Conservation (phyloP, 2,888 invertebrate genomes). For the Drosophila mulleri region DNA sequence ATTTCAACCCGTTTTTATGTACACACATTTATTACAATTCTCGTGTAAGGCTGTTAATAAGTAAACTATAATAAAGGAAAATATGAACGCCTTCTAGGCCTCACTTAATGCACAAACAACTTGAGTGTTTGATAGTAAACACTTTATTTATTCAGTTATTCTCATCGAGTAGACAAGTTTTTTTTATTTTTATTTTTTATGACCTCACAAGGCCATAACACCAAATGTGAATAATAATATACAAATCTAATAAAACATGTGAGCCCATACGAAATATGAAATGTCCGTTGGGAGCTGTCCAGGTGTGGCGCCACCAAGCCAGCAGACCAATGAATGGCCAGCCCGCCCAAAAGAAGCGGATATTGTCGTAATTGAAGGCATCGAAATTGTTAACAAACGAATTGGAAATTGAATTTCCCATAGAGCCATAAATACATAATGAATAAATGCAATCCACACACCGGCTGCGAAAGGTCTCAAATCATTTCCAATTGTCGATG, state of each 20-base stretch:
- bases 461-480: slow-evolving; percentile 23
- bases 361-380: slow-evolving; percentile 26
- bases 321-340: background rate
- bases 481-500: background rate
- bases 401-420: slow-evolving; percentile 62
- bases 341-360: slow-evolving; percentile 31
- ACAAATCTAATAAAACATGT: slow-evolving; percentile 1
- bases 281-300: slow-evolving; percentile 4
- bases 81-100: slow-evolving; percentile 5
- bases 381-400: slow-evolving; percentile 39
- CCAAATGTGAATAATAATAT: slow-evolving; percentile 3
- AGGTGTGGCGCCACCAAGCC: slow-evolving; percentile 43
- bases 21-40: background rate
- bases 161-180: background rate
- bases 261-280: slow-evolving; percentile 5
- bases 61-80: background rate
- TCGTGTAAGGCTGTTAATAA: background rate
- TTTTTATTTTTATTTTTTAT: slow-evolving; percentile 8
- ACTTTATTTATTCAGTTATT: slow-evolving; percentile 23
- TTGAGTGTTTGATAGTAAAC: background rate
- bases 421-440: slow-evolving; percentile 68
- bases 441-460: slow-evolving; percentile 54
- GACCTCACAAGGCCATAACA: slow-evolving; percentile 19
- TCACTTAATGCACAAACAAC: background rate
- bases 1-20: background rate